These are phyloP conservation scores for Kryptopterus vitreolus DNA, from an alignment of 2,797 vertebrate genomes.

Conservation along the genomic window DNA sequence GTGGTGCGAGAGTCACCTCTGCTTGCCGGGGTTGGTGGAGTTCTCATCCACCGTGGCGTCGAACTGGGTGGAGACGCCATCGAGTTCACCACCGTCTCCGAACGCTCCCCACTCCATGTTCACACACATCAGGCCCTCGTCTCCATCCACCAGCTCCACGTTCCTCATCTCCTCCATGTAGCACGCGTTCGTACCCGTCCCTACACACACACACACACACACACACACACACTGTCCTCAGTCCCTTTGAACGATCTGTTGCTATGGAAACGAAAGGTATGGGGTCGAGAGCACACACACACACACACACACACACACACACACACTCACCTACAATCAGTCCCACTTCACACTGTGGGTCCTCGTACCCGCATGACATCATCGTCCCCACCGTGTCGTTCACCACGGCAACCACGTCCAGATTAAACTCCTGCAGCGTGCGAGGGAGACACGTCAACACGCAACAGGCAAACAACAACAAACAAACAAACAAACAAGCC, in stretches of 20 bases:
- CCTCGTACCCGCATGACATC: constrained; percentile 96
- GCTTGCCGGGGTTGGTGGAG: constrained; percentile 83
- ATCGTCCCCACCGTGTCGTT: constrained; percentile 98
- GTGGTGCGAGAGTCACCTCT: constrained; percentile 75
- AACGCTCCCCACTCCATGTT: constrained; percentile 98
- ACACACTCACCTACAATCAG: constrained; percentile 88
- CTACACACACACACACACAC: constrained; percentile 61
- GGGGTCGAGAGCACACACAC: background rate
- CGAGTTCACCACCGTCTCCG: constrained; percentile 85
- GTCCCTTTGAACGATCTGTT: background rate
- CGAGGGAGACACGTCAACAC: background rate
- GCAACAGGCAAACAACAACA: background rate
- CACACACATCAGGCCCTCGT: constrained; percentile 89
- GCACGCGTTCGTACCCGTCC: constrained; percentile 90
- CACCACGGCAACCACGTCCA: constrained; percentile 92
- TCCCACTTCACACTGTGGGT: constrained; percentile 90
- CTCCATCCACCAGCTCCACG: constrained; percentile 86
- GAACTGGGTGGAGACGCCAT: constrained; percentile 83
- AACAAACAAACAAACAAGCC: background rate
- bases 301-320: background rate
- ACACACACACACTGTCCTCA: constrained; percentile 8
- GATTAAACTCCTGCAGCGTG: constrained; percentile 84
- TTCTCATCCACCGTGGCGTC: constrained; percentile 82
- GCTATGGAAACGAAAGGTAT: background rate
- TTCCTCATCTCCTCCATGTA: constrained; percentile 98